phyloP scores from a whole-genome alignment of 2,888 invertebrate genomes.

The Podabrus alpinus region DNA sequence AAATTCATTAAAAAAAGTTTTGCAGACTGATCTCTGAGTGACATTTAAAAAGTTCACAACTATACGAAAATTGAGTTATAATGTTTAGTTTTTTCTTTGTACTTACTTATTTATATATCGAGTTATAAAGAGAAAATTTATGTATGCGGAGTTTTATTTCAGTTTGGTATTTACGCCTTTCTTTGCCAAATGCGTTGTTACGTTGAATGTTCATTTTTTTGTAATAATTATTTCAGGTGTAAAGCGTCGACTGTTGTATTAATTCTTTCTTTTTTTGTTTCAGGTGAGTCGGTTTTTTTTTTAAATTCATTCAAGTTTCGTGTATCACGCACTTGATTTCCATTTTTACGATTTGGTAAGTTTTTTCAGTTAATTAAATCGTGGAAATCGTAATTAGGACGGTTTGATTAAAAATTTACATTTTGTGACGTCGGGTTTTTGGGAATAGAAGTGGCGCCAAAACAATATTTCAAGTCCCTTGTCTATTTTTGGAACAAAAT shows the following conservation, averaged over 20 bases:
- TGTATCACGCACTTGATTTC: neutral
- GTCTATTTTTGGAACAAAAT: slow-evolving; percentile 16
- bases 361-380: neutral
- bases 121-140: neutral
- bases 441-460: slow-evolving; percentile 22
- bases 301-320: neutral
- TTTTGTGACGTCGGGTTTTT: slow-evolving; percentile 20
- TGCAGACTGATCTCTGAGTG: too few relatives aligned
- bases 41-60: too few relatives aligned
- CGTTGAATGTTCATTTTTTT: neutral
- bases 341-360: neutral
- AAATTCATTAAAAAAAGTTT: too few relatives aligned
- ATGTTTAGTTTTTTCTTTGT: neutral
- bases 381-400: neutral
- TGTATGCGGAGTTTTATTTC: slow-evolving; percentile 1
- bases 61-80: neutral
- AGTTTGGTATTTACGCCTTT: neutral
- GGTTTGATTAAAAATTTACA: slow-evolving; percentile 10
- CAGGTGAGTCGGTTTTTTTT: slow-evolving; percentile 8
- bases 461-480: slow-evolving; percentile 19
- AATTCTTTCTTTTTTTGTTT: slow-evolving; percentile 8
- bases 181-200: neutral
- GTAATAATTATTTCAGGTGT: neutral
- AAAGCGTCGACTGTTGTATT: neutral
- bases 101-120: neutral